Conservation (phyloP, 1,140 invertebrate species). For the Hesperophylax magnus region DNA sequence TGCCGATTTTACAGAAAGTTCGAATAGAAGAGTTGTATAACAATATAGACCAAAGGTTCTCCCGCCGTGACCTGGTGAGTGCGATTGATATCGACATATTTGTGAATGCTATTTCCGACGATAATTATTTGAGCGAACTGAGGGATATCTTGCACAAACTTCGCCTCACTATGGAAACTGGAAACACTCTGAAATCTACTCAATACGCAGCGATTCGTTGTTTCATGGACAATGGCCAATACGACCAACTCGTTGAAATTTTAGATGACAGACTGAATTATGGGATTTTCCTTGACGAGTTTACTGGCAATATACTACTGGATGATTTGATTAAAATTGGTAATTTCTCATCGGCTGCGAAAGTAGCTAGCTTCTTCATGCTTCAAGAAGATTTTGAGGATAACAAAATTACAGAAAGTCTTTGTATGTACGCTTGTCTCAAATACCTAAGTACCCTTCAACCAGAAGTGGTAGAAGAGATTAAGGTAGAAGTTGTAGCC, state of each 20-base stretch:
- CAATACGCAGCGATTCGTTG: conserved; percentile 83
- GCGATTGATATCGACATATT: conserved; percentile 84
- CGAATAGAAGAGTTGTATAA: conserved; percentile 75
- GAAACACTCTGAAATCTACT: conserved; percentile 82
- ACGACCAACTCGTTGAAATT: conserved; percentile 78
- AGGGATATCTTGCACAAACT: conserved; percentile 79
- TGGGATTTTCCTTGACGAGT: conserved; percentile 90
- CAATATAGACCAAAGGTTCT: conserved; percentile 74
- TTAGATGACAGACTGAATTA: conserved; percentile 88
- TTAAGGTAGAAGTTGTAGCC: conserved; percentile 62
- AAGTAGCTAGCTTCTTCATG: conserved; percentile 85
- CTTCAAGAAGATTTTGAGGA: conserved; percentile 90
- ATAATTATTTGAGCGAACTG: conserved; percentile 75
- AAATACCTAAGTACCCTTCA: conserved; percentile 78
- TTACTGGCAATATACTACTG: conserved; percentile 85
- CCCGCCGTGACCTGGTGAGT: conserved; percentile 70
- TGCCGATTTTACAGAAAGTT: conserved; percentile 75
- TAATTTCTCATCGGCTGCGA: conserved; percentile 81
- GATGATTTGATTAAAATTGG: conserved; percentile 81
- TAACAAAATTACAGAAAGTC: conserved; percentile 75
- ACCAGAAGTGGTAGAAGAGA: conserved; percentile 61
- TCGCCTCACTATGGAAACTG: conserved; percentile 77
- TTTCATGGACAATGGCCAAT: conserved; percentile 73
- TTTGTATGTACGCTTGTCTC: conserved; percentile 83
- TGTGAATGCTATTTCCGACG: conserved; percentile 73